Conservation (phyloP, 2,113 vertebrate genomes). For the Suncus etruscus region DNA sequence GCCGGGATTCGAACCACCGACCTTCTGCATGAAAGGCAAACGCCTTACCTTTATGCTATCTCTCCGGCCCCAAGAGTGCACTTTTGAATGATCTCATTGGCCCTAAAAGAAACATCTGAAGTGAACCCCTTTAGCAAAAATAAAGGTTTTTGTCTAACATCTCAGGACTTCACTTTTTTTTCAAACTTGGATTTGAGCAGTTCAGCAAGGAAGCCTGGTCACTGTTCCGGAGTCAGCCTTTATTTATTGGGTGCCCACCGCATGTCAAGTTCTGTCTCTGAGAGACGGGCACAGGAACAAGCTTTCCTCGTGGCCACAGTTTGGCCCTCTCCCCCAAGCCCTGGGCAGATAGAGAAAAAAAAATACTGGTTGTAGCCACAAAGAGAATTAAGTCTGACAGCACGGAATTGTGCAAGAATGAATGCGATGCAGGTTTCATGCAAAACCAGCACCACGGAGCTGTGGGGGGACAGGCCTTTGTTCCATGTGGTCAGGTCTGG, state of each 20-base stretch:
- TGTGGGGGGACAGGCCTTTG: neutral
- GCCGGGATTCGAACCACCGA: no score
- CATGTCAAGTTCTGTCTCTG: neutral
- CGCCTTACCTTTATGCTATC: no score
- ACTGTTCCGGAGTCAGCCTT: neutral
- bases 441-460: neutral
- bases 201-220: neutral
- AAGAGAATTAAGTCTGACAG: neutral
- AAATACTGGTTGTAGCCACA: neutral
- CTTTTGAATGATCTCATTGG: no score
- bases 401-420: neutral
- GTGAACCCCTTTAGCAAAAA: neutral
- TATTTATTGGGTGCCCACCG: neutral
- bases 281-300: no score
- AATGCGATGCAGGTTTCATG: neutral
- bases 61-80: no score
- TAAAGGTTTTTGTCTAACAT: constrained; percentile 22
- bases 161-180: neutral
- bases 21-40: no score
- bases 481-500: neutral
- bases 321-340: neutral
- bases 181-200: neutral
- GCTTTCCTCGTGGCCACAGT: neutral
- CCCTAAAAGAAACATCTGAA: constrained; percentile 19
- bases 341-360: neutral